These are phyloP conservation scores for Drosophila rubida DNA, from an alignment of 2,888 invertebrate genomes.

Conservation along the genomic window DNA sequence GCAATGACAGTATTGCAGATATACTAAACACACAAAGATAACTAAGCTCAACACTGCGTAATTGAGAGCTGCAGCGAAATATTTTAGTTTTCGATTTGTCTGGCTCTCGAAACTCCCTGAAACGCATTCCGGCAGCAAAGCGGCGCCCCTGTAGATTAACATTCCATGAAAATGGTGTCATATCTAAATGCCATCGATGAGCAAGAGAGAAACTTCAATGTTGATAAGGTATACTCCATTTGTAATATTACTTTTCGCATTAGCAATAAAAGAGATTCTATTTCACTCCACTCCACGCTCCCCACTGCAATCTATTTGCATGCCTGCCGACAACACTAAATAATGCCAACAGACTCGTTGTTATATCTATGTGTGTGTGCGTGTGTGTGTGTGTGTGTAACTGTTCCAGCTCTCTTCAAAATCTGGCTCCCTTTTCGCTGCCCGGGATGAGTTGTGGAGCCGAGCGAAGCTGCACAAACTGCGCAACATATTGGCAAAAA, in stretches of 20 bases:
- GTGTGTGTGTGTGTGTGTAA: conserved; percentile 1
- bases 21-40: not conserved
- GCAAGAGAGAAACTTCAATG: not conserved
- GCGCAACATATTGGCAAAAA: conserved; percentile 75
- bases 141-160: conserved; percentile 1
- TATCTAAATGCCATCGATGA: not conserved
- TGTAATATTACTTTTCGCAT: not conserved
- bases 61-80: not conserved
- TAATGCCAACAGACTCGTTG: conserved; percentile 2
- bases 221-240: not conserved
- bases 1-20: conserved; percentile 3
- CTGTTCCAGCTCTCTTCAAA: not conserved
- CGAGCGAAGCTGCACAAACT: conserved; percentile 43
- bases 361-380: too few relatives aligned
- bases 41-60: not conserved
- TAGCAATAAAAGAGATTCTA: not conserved
- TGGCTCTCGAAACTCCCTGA: too few relatives aligned
- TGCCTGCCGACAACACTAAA: conserved; percentile 6
- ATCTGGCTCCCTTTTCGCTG: not conserved
- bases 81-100: not conserved
- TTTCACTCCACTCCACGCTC: not conserved
- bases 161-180: conserved; percentile 1
- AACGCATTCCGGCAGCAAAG: not conserved
- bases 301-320: not conserved
- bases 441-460: not conserved